These are phyloP conservation scores for Busseola fusca DNA, from an alignment of 2,888 invertebrate genomes.

Conservation along the genomic window DNA sequence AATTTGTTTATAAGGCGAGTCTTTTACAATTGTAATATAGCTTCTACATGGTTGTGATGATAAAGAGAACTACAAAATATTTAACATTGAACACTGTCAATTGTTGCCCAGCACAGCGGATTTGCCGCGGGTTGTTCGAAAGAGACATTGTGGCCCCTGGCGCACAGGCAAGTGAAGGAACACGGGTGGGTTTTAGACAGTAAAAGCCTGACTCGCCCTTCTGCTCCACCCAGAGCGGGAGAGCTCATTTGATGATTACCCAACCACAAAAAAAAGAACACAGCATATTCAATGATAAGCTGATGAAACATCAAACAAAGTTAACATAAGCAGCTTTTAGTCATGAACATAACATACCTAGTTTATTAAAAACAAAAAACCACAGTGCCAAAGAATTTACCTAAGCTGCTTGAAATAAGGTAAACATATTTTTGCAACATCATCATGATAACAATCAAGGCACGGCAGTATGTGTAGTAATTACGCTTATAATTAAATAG, in stretches of 20 bases:
- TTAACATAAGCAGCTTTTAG: background rate
- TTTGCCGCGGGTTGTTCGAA: too few relatives aligned
- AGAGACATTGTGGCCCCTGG: too few relatives aligned
- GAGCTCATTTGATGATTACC: too few relatives aligned
- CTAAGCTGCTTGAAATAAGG: slow-evolving; percentile 20
- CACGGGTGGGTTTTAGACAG: too few relatives aligned
- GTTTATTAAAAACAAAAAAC: background rate
- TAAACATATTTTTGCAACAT: slow-evolving; percentile 45
- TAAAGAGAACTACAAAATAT: background rate
- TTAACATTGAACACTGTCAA: background rate
- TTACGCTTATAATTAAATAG: slow-evolving; percentile 45
- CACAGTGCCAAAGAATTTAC: slow-evolving; percentile 8
- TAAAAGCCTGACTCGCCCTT: too few relatives aligned
- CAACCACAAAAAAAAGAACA: too few relatives aligned
- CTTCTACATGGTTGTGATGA: background rate
- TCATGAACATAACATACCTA: background rate
- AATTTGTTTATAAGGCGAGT: background rate
- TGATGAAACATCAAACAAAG: slow-evolving; percentile 15
- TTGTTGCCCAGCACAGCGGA: slow-evolving; percentile 12
- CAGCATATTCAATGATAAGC: too few relatives aligned
- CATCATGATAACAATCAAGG: slow-evolving; percentile 49
- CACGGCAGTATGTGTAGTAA: slow-evolving; percentile 45
- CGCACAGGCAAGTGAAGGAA: too few relatives aligned
- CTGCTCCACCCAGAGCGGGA: too few relatives aligned
- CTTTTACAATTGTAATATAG: background rate